Conservation (phyloP, 2,888 invertebrate species). For the Eristalinus sepulchralis region DNA sequence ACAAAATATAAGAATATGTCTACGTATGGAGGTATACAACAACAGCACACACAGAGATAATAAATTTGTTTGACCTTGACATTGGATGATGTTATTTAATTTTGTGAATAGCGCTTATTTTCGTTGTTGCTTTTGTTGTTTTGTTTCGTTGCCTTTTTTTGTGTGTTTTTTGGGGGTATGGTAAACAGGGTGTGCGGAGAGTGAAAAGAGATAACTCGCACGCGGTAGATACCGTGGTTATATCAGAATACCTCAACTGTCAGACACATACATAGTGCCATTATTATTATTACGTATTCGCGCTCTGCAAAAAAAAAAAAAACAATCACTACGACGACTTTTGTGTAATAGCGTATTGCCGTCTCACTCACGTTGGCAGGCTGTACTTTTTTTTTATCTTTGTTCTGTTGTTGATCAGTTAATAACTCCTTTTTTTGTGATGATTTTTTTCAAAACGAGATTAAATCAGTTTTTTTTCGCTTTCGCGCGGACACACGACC, state of each 20-base stretch:
- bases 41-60: constrained; percentile 46
- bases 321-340: constrained; percentile 34
- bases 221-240: constrained; percentile 29
- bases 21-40: background rate
- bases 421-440: constrained; percentile 35
- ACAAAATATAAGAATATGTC: background rate
- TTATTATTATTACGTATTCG: constrained; percentile 50
- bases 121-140: constrained; percentile 44
- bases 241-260: constrained; percentile 8
- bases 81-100: constrained; percentile 71
- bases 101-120: constrained; percentile 62
- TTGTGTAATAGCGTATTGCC: constrained; percentile 21
- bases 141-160: constrained; percentile 24
- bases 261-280: constrained; percentile 26
- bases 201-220: constrained; percentile 38
- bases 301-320: constrained; percentile 1
- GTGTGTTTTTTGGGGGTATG: constrained; percentile 19
- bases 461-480: background rate
- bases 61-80: constrained; percentile 72
- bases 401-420: background rate
- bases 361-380: background rate
- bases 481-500: background rate
- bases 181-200: constrained; percentile 24
- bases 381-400: constrained; percentile 3
- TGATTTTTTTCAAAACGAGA: background rate